Evolutionary conservation across 1,140 invertebrate species (phyloP).

Genomic region (Papilio polyxenes): DNA sequence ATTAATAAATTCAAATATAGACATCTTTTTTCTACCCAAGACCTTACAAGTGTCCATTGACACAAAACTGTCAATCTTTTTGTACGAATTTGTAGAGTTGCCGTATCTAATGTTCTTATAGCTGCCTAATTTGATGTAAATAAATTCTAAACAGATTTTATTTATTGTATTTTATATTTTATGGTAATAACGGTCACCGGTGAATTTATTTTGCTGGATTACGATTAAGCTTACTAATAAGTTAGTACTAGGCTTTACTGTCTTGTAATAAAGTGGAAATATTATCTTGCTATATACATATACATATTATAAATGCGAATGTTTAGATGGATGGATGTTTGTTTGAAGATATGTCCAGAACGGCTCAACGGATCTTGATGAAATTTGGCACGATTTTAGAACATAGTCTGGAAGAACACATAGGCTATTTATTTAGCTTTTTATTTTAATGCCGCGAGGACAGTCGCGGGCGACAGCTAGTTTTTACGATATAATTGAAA

Average conservation of each 20-base stretch:
- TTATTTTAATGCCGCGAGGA: too few species aligned
- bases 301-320: too few species aligned
- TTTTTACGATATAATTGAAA: neutral
- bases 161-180: constrained; percentile 9
- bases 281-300: neutral
- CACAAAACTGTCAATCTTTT: constrained; percentile 38
- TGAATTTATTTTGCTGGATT: neutral
- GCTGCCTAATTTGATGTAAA: constrained; percentile 11
- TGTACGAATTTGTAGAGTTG: constrained; percentile 27
- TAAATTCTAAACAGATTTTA: constrained; percentile 5
- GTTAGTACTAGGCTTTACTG: neutral
- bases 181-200: neutral
- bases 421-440: too few species aligned
- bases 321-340: too few species aligned
- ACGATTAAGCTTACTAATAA: neutral
- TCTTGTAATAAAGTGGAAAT: neutral
- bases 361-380: too few species aligned
- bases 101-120: neutral
- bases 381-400: too few species aligned
- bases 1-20: constrained; percentile 21
- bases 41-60: constrained; percentile 26
- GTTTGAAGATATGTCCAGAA: too few species aligned
- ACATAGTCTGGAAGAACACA: too few species aligned
- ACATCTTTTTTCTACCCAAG: neutral
- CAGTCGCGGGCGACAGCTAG: too few species aligned